phyloP scores from a whole-genome alignment of 1,140 invertebrate genomes.

The Leptopilina clavipes region DNA sequence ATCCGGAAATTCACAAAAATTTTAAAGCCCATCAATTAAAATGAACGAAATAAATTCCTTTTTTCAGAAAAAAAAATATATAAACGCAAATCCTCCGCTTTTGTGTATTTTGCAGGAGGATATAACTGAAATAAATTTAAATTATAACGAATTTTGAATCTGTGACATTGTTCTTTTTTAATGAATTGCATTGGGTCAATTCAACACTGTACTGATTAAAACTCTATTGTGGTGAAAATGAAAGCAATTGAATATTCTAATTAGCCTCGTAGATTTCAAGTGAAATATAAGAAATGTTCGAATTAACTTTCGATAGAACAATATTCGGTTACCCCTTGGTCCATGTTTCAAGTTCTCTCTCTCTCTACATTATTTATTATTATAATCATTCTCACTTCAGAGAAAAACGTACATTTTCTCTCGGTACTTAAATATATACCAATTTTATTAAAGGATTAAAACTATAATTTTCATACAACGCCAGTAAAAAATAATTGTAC shows the following conservation, averaged over 20 bases:
- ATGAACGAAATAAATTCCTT: conserved; percentile 24
- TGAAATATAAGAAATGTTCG: background rate
- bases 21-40: background rate
- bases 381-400: background rate
- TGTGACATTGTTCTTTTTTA: conserved; percentile 11
- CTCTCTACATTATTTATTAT: conserved; percentile 14
- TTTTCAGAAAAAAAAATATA: background rate
- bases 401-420: background rate
- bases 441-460: too few relatives aligned
- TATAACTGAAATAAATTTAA: background rate
- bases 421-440: background rate
- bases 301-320: background rate
- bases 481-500: too few relatives aligned
- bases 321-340: background rate
- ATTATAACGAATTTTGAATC: background rate
- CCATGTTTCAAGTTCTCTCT: conserved; percentile 6
- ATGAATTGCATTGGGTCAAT: background rate
- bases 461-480: too few relatives aligned
- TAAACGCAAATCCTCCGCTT: background rate
- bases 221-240: conserved; percentile 5
- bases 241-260: background rate
- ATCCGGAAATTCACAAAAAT: background rate
- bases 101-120: background rate
- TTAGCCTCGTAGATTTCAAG: conserved; percentile 24
- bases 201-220: conserved; percentile 7